phyloP scores from a whole-genome alignment of 2,888 invertebrate genomes.

The Thera britannica region DNA sequence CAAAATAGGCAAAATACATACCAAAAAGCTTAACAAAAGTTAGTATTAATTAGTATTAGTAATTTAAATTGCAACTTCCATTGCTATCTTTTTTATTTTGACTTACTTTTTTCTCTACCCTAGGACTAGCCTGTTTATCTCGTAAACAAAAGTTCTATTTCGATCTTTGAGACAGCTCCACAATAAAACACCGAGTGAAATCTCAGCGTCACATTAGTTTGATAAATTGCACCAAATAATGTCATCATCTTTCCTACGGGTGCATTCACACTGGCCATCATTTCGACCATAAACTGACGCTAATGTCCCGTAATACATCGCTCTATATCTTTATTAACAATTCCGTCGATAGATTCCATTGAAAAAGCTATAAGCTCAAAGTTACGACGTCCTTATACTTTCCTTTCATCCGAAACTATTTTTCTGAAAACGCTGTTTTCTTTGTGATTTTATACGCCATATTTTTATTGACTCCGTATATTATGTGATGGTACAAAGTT shows the following conservation, averaged over 20 bases:
- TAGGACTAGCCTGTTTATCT: too few relatives aligned
- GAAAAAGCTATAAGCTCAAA: slow-evolving; percentile 77
- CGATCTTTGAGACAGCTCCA: neutral
- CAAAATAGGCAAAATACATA: too few relatives aligned
- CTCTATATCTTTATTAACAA: slow-evolving; percentile 84
- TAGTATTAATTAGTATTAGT: too few relatives aligned
- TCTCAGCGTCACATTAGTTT: slow-evolving; percentile 47
- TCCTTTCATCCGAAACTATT: slow-evolving; percentile 79
- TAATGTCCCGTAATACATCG: slow-evolving; percentile 80
- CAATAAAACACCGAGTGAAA: slow-evolving; percentile 12
- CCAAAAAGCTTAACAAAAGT: too few relatives aligned
- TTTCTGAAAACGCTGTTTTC: slow-evolving; percentile 83
- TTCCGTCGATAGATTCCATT: slow-evolving; percentile 77
- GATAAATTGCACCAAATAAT: slow-evolving; percentile 63
- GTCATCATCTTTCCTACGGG: slow-evolving; percentile 56
- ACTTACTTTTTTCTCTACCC: too few relatives aligned
- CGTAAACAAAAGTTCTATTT: neutral
- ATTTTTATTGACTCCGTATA: slow-evolving; percentile 73
- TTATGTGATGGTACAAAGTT: slow-evolving; percentile 68
- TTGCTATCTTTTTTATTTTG: too few relatives aligned
- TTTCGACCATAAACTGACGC: slow-evolving; percentile 72
- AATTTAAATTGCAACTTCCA: too few relatives aligned
- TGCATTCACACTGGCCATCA: slow-evolving; percentile 72
- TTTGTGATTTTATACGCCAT: slow-evolving; percentile 81
- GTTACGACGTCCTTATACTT: slow-evolving; percentile 80